Evolutionary conservation across 2,797 vertebrate genomes (phyloP).

Genomic region (Lemur catta): DNA sequence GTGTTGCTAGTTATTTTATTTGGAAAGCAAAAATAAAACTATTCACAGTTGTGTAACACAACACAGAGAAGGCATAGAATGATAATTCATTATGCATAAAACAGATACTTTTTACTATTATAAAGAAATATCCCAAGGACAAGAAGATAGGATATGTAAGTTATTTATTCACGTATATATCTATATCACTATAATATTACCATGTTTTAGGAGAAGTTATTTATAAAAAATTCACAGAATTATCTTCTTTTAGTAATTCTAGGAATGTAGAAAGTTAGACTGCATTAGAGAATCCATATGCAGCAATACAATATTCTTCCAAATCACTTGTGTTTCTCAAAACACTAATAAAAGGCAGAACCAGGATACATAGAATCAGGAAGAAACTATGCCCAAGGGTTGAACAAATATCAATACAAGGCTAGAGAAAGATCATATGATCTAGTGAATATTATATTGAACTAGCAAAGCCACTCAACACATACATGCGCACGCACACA

Average conservation of each 20-base stretch:
- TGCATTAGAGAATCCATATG: not conserved
- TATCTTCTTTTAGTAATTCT: not conserved
- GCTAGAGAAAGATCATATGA: not conserved
- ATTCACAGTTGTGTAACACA: not conserved
- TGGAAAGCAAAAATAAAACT: not conserved
- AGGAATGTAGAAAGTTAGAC: not conserved
- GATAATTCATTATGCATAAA: not conserved
- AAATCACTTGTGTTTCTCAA: constrained; percentile 44
- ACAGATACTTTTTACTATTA: not conserved
- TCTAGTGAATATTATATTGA: constrained; percentile 2
- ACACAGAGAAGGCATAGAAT: not conserved
- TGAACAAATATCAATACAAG: not conserved
- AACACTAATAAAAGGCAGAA: constrained; percentile 35
- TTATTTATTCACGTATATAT: not conserved
- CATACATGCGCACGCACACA: not conserved
- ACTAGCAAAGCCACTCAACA: not conserved
- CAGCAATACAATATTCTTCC: not conserved
- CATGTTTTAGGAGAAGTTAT: not conserved
- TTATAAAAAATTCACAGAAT: not conserved
- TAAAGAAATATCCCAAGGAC: not conserved
- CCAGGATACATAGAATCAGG: not conserved
- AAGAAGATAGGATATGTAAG: not conserved
- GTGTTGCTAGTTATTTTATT: not conserved
- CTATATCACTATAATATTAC: not conserved
- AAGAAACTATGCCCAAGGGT: not conserved